Percentiles rank a stretch among this genome's conserved stretches.
Evolutionary conservation across 1,140 invertebrate genomes (phyloP).

Genomic region (Medauroidea extradentata): DNA sequence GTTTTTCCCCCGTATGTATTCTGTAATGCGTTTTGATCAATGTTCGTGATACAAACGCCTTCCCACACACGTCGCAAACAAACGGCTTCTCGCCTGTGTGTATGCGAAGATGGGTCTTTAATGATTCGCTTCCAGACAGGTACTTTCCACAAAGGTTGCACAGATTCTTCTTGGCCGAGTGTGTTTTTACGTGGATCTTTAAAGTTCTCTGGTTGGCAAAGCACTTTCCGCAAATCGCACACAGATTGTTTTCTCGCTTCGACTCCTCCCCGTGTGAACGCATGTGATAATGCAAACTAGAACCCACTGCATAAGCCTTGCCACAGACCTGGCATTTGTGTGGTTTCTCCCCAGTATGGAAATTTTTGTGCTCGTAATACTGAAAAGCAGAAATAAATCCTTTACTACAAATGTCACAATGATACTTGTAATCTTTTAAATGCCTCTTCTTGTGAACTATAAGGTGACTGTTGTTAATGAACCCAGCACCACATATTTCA

Average conservation of each 20-base stretch:
- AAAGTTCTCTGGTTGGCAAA: constrained; percentile 61
- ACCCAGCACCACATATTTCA: too few relatives aligned
- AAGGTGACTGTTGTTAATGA: too few relatives aligned
- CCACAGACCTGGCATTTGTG: constrained; percentile 56
- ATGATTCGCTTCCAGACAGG: constrained; percentile 57
- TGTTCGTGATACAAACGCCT: constrained; percentile 47
- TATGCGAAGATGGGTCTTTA: constrained; percentile 75
- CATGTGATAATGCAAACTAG: constrained; percentile 44
- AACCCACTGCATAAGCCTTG: constrained; percentile 56
- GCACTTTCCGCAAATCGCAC: constrained; percentile 55
- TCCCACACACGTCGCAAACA: constrained; percentile 43
- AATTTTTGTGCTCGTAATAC: not conserved
- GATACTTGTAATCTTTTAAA: too few relatives aligned
- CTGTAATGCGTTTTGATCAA: constrained; percentile 47
- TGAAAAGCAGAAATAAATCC: constrained; percentile 37
- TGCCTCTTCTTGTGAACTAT: too few relatives aligned
- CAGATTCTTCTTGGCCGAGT: constrained; percentile 51
- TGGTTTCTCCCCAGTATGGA: constrained; percentile 57
- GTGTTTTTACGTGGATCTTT: constrained; percentile 71
- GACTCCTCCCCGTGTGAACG: constrained; percentile 36
- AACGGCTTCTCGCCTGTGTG: constrained; percentile 58
- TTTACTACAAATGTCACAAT: constrained; percentile 41
- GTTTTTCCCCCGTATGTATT: constrained; percentile 50
- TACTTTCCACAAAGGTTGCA: constrained; percentile 44
- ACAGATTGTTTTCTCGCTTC: constrained; percentile 55